Evolutionary conservation across 2,797 vertebrate species (phyloP).

Genomic region (Micrastur ruficollis): DNA sequence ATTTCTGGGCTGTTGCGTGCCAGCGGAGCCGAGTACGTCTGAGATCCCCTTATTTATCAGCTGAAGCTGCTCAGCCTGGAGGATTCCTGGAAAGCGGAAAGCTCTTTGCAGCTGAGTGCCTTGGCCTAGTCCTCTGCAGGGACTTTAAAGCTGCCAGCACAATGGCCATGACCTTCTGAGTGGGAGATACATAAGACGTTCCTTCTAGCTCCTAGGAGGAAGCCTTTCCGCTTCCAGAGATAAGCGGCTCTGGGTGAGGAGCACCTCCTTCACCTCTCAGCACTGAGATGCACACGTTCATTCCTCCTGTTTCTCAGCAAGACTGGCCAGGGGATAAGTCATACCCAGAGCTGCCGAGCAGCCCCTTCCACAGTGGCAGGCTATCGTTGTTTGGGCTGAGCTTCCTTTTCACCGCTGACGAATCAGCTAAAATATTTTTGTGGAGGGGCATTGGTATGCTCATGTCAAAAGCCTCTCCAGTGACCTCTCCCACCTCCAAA

Average conservation of each 20-base stretch:
- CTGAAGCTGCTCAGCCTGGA: background rate
- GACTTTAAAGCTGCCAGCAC: background rate
- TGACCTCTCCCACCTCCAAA: background rate
- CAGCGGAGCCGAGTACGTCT: background rate
- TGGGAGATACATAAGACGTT: background rate
- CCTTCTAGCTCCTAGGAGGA: background rate
- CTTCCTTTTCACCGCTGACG: background rate
- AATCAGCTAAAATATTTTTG: background rate
- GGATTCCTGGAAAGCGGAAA: slow-evolving; percentile 28
- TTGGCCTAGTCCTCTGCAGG: background rate
- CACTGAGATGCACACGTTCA: background rate
- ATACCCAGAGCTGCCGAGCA: background rate
- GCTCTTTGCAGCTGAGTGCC: background rate
- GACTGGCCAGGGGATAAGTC: background rate
- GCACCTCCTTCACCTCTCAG: background rate
- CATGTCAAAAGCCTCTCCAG: background rate
- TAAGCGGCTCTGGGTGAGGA: background rate
- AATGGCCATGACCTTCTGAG: background rate
- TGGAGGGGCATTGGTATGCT: background rate
- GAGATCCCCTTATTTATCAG: background rate
- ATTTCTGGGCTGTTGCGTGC: background rate
- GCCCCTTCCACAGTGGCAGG: background rate
- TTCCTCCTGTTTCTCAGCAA: background rate
- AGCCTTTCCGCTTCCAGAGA: background rate
- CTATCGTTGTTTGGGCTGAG: background rate